Evolutionary conservation across 2,797 vertebrate species (phyloP).

Genomic region (Sparidentex hasta): DNA sequence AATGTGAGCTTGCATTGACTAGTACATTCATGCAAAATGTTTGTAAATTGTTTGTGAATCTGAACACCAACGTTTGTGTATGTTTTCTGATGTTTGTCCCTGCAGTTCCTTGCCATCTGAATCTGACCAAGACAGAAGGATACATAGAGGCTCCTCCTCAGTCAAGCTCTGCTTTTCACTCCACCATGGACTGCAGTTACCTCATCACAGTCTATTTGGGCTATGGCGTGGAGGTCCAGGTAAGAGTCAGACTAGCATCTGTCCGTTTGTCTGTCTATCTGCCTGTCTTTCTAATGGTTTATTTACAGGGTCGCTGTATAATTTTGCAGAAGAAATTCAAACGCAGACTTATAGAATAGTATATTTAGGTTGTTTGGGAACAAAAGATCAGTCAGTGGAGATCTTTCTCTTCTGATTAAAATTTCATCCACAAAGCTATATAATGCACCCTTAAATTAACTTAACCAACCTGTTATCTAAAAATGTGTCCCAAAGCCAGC

Average conservation of each 20-base stretch:
- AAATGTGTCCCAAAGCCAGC: too few species aligned
- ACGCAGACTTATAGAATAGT: too few species aligned
- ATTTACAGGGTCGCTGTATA: too few species aligned
- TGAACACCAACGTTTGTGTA: not conserved
- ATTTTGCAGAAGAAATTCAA: too few species aligned
- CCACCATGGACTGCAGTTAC: conserved; percentile 90
- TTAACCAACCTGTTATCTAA: too few species aligned
- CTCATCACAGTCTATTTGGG: conserved; percentile 91
- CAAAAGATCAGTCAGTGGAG: too few species aligned
- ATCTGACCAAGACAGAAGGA: conserved; percentile 91
- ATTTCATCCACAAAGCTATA: too few species aligned
- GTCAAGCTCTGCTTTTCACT: conserved; percentile 75
- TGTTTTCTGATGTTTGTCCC: conserved; percentile 30
- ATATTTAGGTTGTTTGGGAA: too few species aligned
- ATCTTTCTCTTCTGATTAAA: too few species aligned
- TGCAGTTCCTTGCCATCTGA: conserved; percentile 90
- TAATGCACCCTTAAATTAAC: too few species aligned
- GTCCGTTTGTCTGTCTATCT: not conserved
- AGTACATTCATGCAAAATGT: not conserved
- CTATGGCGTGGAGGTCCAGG: conserved; percentile 96
- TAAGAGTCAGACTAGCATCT: conserved; percentile 69
- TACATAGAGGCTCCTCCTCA: conserved; percentile 88
- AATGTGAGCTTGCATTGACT: not conserved
- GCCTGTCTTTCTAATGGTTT: too few species aligned
- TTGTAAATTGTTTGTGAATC: not conserved